Evolutionary conservation across 2,113 vertebrate species (phyloP).

Genomic region (Acrocephalus kingi): DNA sequence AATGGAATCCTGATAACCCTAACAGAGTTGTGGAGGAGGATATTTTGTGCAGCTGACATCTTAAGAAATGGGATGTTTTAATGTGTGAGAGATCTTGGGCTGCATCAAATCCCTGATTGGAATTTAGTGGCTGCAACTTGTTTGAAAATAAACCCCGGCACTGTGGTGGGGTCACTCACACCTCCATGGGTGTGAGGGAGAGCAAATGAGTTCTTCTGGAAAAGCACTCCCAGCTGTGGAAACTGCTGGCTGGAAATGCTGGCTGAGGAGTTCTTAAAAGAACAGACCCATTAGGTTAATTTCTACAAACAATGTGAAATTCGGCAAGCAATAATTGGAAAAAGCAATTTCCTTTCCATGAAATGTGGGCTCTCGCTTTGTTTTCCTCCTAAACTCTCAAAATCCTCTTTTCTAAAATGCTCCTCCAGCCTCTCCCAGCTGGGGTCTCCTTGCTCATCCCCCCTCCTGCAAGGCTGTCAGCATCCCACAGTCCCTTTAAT

Average conservation of each 20-base stretch:
- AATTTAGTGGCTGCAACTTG: neutral
- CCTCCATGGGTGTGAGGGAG: neutral
- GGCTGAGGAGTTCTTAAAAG: neutral
- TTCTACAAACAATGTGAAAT: neutral
- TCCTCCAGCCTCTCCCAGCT: neutral
- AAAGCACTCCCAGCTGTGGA: neutral
- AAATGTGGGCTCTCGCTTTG: accelerated
- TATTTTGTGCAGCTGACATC: neutral
- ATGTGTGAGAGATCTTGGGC: neutral
- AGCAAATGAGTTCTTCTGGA: neutral
- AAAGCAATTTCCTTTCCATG: neutral
- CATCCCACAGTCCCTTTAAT: neutral
- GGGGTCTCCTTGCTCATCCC: neutral
- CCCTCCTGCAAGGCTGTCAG: neutral
- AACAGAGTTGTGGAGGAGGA: neutral
- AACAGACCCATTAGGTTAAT: neutral
- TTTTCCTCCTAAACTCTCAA: neutral
- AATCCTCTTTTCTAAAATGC: neutral
- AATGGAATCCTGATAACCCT: neutral
- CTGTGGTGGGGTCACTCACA: neutral
- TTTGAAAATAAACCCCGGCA: neutral
- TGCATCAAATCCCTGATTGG: neutral
- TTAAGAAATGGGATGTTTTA: neutral
- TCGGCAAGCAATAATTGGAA: neutral
- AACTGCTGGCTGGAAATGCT: neutral